Base-by-base conservation (phyloP, 2,888 invertebrate species). In the Stenolophus ochropezus region DNA sequence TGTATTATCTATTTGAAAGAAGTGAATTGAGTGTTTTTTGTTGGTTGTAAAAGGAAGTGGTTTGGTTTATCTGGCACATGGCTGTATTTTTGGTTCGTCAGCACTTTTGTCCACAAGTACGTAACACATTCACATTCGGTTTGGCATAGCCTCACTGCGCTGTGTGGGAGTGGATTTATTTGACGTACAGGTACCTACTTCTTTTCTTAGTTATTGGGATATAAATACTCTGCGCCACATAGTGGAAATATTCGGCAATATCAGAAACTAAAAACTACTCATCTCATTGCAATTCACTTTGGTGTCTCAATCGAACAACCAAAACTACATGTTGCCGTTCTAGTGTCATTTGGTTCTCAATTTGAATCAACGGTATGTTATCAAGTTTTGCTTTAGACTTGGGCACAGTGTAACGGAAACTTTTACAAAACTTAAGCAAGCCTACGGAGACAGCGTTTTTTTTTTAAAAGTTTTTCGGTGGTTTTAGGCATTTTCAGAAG, bases 111-210 rank as follows among this genome's bases (percentile, higher is more conserved):
- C 14, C 33, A 16, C 33, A 33, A 69, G 65, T 69, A 69, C 33
- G 33, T 69, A 69, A 69, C 33, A 69, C 33, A 18, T 61, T 69
- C 14, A 27, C 33, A 18, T 69, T 69, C 65, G 18, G 27, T 69
- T 69, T 69, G 65, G 65, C 65, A 69, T 69, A 65, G 23, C 1
- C 27, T 25, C 61, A 14, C 3, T 14, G 6, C 61, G 65, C n/a
- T 18, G 65, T 6, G 65, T 69, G 18, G 65, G 65, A 5, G 65
- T 16, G 27, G 33, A 69, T 69, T 69, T 69, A 69, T 69, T 69
- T 69, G 27, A 69, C 65, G 1, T 69, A 69, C 65, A 69, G 65
- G 65, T 69, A 69, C 33, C 65, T 69, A 69, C 65, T 69, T 69
- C 33, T 33, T 69, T 69, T 69, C 65, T 69, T 69, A 69, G 65